These are phyloP conservation scores for Loris lydekkerianus DNA, from an alignment of 2,797 vertebrate species.

Conservation along the genomic window DNA sequence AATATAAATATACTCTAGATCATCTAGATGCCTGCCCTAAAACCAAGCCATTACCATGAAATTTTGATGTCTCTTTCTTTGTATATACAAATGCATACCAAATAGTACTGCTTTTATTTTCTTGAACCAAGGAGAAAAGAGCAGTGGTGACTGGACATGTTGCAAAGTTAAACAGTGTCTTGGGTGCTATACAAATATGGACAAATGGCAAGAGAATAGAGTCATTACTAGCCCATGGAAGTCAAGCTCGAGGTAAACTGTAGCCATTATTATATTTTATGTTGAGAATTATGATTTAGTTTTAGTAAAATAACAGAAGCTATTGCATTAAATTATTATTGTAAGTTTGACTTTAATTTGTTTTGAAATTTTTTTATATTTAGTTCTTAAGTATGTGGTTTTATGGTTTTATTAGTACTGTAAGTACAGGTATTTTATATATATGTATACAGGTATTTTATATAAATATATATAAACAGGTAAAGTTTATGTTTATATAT, in stretches of 20 bases:
- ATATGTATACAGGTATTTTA: background rate
- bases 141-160: background rate
- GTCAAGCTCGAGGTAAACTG: background rate
- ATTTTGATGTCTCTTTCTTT: background rate
- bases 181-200: background rate
- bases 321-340: background rate
- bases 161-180: constrained; percentile 9
- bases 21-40: background rate
- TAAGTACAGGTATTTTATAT: constrained; percentile 11
- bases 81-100: background rate
- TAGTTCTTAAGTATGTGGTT: background rate
- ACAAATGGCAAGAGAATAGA: background rate
- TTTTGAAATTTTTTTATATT: background rate
- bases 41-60: background rate
- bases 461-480: background rate
- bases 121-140: constrained; percentile 41
- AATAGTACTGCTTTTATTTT: constrained; percentile 25
- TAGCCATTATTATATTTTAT: background rate
- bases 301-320: background rate
- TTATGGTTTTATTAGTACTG: background rate
- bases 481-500: background rate
- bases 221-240: background rate
- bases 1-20: background rate
- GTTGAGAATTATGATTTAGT: background rate
- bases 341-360: background rate